Base-by-base conservation (phyloP, 2,797 vertebrate species). In the Urosaurus nigricauda region DNA sequence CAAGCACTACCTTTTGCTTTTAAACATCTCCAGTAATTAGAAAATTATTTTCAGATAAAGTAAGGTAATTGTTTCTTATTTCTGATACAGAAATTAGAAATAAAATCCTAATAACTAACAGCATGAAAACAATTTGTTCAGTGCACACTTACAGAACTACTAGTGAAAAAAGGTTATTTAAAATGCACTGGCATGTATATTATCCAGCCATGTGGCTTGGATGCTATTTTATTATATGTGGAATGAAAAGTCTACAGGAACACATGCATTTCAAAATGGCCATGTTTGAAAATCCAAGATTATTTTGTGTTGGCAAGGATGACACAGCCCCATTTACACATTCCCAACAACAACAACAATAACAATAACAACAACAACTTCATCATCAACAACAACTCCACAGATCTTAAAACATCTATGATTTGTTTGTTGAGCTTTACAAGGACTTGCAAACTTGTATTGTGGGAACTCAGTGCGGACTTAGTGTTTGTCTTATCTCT, bases 21-120 rank as follows among this genome's bases (percentile, higher is more conserved):
- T 89, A 60, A 90, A 84, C 37, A 40, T 35, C 79, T 19, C 79
- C 85, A 24, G 75, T 77, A 92, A 92, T 90, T 94, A 90, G 70
- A 86, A 85, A 91, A 87, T n/a, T 1, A 4, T 90, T 93, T 83
- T 88, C 71, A 81, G 68, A 77, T 85, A 74, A 37, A 43, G 63
- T 1, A 68, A 29, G 19, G 12, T 91, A 90, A 91, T 89, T 84
- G 43, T 87, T 92, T 90, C 90, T 87, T 51, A 73, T 75, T 95
- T 51, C 60, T 88, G 37, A 81, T 88, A 43, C 79, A 74, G 78
- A 91, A 93, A 1, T 7, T 2, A 0, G 37, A 35, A 74, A 84
- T 37, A 89, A 92, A 87, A 91, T 29, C n/a, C 21, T 90, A 78
- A 85, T 89, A 92, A 88, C 70, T 87, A 53, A 73, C 86, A 65